A percentile compares a stretch with the other conserved stretches of the same genome.
These are phyloP conservation scores for Hartigia nigra DNA, from an alignment of 2,888 invertebrate species.

Conservation along the genomic window DNA sequence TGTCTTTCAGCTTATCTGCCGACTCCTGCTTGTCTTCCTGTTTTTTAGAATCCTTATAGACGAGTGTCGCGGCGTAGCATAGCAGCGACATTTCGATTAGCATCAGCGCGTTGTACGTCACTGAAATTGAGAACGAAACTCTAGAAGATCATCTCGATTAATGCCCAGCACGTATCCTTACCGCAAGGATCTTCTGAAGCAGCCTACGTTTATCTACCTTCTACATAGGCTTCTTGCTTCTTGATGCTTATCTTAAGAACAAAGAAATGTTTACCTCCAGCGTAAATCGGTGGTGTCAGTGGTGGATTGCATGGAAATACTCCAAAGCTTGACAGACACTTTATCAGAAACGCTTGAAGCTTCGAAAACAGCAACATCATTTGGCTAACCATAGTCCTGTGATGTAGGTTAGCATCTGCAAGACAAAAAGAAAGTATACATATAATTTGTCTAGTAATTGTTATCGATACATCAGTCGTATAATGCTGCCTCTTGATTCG, in stretches of 20 bases:
- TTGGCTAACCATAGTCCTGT: slow-evolving; percentile 70
- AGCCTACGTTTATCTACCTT: background rate
- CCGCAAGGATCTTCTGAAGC: background rate
- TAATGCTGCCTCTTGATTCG: background rate
- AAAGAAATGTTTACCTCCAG: slow-evolving; percentile 69
- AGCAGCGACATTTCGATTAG: slow-evolving; percentile 77
- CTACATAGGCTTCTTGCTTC: background rate
- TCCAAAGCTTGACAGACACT: slow-evolving; percentile 69
- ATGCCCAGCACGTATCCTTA: background rate
- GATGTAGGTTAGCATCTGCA: slow-evolving; percentile 56
- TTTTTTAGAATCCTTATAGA: slow-evolving; percentile 68
- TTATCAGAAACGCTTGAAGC: slow-evolving; percentile 73
- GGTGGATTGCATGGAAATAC: slow-evolving; percentile 74
- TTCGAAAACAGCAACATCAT: slow-evolving; percentile 76
- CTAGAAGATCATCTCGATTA: slow-evolving; percentile 15
- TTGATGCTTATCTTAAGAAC: background rate
- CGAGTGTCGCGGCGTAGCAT: slow-evolving; percentile 71
- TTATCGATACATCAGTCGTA: background rate
- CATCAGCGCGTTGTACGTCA: slow-evolving; percentile 76
- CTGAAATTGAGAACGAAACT: slow-evolving; percentile 67
- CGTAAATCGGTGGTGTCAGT: slow-evolving; percentile 75
- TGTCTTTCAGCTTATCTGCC: slow-evolving; percentile 47
- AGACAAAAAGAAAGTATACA: slow-evolving; percentile 21
- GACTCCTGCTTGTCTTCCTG: slow-evolving; percentile 20
- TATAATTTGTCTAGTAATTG: background rate